Percentiles rank a stretch among this genome's conserved stretches.
Conservation (phyloP, 2,797 vertebrate species). For the Sardinella longiceps region DNA sequence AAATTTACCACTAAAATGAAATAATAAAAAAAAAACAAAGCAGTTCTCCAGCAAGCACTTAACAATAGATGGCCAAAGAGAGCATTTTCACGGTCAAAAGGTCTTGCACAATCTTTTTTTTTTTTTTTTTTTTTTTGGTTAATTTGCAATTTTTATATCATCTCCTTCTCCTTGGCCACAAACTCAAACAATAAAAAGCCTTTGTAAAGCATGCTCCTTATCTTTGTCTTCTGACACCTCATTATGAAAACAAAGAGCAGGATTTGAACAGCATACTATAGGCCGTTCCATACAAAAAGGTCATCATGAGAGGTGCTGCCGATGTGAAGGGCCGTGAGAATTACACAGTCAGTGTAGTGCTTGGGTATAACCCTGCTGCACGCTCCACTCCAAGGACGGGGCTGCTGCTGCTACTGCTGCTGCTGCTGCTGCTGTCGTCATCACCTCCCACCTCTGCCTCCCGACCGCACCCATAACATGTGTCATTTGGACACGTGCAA, state of each 20-base stretch:
- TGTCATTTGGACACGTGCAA: neutral
- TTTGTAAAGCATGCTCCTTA: neutral
- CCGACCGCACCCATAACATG: neutral
- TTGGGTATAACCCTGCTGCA: neutral
- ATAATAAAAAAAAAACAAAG: neutral
- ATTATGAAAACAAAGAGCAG: neutral
- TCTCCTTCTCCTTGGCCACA: neutral
- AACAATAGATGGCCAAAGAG: neutral
- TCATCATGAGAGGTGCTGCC: neutral
- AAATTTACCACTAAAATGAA: neutral
- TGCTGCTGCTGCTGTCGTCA: no score
- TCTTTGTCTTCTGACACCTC: neutral
- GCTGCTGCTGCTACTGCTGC: no score
- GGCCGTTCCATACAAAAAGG: constrained; percentile 13
- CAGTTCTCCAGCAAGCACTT: neutral
- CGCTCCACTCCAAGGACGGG: neutral
- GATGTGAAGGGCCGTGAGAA: neutral
- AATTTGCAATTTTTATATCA: neutral
- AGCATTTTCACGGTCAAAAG: neutral
- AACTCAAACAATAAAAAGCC: neutral
- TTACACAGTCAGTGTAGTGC: constrained; percentile 47
- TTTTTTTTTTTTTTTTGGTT: neutral
- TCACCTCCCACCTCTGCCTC: neutral
- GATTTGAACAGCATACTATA: neutral
- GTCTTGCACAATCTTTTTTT: no score